Base-by-base conservation (phyloP, 2,888 invertebrate genomes). In the Pterostichus madidus region DNA sequence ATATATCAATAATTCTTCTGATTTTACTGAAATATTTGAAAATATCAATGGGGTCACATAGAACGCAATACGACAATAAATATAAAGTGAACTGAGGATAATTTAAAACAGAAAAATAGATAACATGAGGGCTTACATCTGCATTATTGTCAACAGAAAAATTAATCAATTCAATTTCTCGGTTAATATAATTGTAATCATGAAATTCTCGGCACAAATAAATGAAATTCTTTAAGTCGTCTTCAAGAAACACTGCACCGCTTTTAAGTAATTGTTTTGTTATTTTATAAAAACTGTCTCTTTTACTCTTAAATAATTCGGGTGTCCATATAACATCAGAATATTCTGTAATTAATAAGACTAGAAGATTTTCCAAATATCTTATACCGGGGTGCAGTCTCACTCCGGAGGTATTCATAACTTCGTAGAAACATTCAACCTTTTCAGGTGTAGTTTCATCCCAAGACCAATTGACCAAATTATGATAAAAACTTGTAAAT, bases 221-320 rank as follows among this genome's bases (percentile, higher is more conserved):
- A 59, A 59, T 31, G 15, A 59, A 59, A 10, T 31, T 31, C 31
- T 59, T 31, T 59, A 59, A 59, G 17, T 59, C 24, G 31, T 59
- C 24, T 3, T 17, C 24, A 59, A 6, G 11, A 11, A 59, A 59
- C 11, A 11, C 17, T 10, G 24, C 59, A 24, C 24, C 17, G 15
- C 10, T 59, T 24, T 59, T 4, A 24, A 24, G 24, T 11, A 17
- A 24, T 59, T 8, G 15, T 59, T 59, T 5, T 6, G 31, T 8
- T 6, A 59, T 59, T 24, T 24, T 31, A 11, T 1, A 59, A 24
- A 59, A 8, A 59, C 24, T 24, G 3, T 24, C 24, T 31, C 59
- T 24, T 6, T 7, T 39, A 8, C 6, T 39, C 1, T 39, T 7
- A 39, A 39, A 8, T 39, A 39, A 7, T 39, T 39, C 24, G 24